Evolutionary conservation across 1,140 invertebrate genomes (phyloP).

Genomic region (Drosophila guanche): DNA sequence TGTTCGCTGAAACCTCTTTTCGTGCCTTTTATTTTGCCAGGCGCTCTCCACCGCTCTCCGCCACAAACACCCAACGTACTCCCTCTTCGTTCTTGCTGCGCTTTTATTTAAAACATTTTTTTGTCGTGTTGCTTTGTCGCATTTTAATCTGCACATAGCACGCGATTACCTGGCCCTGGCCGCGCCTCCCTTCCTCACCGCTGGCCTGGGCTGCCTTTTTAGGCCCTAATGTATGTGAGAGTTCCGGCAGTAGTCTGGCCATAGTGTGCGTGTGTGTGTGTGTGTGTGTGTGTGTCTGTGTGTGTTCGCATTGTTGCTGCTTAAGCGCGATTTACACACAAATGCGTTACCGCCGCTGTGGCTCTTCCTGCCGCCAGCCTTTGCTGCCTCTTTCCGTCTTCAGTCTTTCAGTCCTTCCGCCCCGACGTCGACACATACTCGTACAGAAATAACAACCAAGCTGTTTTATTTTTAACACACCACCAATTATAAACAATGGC

Average conservation of each 20-base stretch:
- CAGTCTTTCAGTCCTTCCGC: slow-evolving; percentile 1
- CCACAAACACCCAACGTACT: background rate
- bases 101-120: slow-evolving; percentile 71
- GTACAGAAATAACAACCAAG: slow-evolving; percentile 64
- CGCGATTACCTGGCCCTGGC: slow-evolving; percentile 57
- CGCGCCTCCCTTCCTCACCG: background rate
- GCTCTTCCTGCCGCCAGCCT: slow-evolving; percentile 8
- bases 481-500: slow-evolving; percentile 78
- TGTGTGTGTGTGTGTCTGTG: slow-evolving; percentile 19
- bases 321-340: slow-evolving; percentile 76
- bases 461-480: slow-evolving; percentile 78
- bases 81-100: slow-evolving; percentile 11
- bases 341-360: slow-evolving; percentile 36
- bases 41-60: background rate
- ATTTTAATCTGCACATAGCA: slow-evolving; percentile 76
- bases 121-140: slow-evolving; percentile 80
- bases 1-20: slow-evolving; percentile 50
- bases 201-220: slow-evolving; percentile 13
- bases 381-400: slow-evolving; percentile 54
- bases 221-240: slow-evolving; percentile 73
- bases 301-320: slow-evolving; percentile 61
- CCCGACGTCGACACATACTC: slow-evolving; percentile 32
- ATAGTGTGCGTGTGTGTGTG: slow-evolving; percentile 29
- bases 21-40: slow-evolving; percentile 5
- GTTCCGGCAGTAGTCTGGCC: slow-evolving; percentile 75